These are phyloP conservation scores for Glaucidium brasilianum DNA, from an alignment of 2,113 vertebrate species.

Conservation along the genomic window DNA sequence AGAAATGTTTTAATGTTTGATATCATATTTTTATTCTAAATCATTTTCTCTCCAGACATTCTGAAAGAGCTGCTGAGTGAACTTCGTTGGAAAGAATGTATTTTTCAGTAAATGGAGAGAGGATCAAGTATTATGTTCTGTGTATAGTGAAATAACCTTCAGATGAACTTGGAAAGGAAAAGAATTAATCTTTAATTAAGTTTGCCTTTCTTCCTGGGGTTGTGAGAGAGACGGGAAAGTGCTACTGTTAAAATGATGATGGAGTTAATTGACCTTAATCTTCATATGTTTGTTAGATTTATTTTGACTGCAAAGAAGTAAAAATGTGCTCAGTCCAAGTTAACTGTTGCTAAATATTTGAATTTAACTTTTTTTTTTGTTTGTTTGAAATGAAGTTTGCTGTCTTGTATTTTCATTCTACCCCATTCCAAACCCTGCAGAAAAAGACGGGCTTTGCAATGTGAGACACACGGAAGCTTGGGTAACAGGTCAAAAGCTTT, in stretches of 20 bases:
- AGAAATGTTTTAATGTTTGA: neutral
- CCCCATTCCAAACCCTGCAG: neutral
- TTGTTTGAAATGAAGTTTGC: neutral
- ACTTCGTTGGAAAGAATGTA: neutral
- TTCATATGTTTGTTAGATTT: neutral
- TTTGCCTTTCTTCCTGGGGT: neutral
- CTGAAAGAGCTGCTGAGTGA: neutral
- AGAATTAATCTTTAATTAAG: slow-evolving; percentile 11
- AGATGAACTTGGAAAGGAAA: neutral
- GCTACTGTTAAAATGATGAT: neutral
- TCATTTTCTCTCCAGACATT: neutral
- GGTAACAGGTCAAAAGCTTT: neutral
- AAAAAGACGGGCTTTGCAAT: neutral
- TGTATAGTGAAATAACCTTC: neutral
- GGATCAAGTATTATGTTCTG: neutral
- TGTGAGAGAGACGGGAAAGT: neutral
- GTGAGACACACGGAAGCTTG: neutral
- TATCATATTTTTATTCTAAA: neutral
- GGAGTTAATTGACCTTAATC: neutral
- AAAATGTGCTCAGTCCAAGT: neutral
- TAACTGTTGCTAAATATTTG: neutral
- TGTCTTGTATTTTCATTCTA: neutral
- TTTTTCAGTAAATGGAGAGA: neutral
- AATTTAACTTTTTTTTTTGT: neutral
- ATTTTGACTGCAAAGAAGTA: neutral